These are phyloP conservation scores for Mya arenaria DNA, from an alignment of 1,140 invertebrate genomes.

Conservation along the genomic window DNA sequence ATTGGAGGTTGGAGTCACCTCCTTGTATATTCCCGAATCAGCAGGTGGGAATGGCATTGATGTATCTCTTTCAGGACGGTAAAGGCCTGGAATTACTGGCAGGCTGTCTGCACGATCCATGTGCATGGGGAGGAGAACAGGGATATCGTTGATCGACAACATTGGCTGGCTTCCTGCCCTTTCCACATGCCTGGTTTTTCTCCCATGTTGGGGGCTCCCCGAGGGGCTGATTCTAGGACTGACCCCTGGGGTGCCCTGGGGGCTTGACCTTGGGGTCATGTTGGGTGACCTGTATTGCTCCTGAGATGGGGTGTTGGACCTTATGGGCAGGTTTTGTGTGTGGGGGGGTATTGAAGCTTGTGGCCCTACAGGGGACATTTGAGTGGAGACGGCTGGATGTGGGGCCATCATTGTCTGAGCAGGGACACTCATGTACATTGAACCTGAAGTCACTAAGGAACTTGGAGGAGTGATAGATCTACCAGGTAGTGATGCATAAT, in stretches of 20 bases:
- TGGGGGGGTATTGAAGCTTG: not conserved
- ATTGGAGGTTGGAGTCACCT: slow-evolving; percentile 6
- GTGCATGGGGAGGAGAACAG: slow-evolving; percentile 45
- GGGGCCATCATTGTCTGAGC: too few relatives aligned
- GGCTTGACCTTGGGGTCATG: slow-evolving; percentile 59
- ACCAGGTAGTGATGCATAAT: too few relatives aligned
- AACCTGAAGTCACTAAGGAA: too few relatives aligned
- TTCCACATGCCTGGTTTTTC: slow-evolving; percentile 57
- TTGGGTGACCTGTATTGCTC: slow-evolving; percentile 14
- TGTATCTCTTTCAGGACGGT: slow-evolving; percentile 9
- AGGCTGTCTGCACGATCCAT: slow-evolving; percentile 74
- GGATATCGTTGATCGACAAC: slow-evolving; percentile 60
- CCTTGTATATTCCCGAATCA: slow-evolving; percentile 49
- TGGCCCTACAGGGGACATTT: too few relatives aligned
- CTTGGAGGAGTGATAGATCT: too few relatives aligned
- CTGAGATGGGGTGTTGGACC: not conserved
- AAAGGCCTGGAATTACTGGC: slow-evolving; percentile 60
- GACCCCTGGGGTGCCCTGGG: slow-evolving; percentile 61
- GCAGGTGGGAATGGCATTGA: not conserved
- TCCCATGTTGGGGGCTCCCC: slow-evolving; percentile 59
- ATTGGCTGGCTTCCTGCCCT: slow-evolving; percentile 72
- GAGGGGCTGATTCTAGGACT: slow-evolving; percentile 58
- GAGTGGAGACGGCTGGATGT: too few relatives aligned
- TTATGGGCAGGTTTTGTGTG: not conserved
- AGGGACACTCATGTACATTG: not conserved